Conservation (phyloP, 1,140 invertebrate genomes). For the Sinella curviseta region DNA sequence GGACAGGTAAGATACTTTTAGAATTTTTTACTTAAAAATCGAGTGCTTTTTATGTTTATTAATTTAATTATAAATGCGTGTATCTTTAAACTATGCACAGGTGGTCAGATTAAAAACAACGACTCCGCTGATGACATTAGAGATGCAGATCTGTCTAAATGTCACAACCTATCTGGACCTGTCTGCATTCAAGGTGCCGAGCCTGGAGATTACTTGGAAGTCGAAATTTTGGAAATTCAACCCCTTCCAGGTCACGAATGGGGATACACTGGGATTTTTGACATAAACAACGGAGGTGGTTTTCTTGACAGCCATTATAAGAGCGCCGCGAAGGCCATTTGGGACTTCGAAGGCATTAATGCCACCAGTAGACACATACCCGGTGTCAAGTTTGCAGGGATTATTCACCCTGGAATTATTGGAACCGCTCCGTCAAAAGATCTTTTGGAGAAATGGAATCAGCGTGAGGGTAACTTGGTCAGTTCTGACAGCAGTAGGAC, state of each 20-base stretch:
- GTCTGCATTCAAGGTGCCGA: slow-evolving; percentile 38
- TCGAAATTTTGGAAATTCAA: slow-evolving; percentile 36
- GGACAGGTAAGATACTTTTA: slow-evolving; percentile 27
- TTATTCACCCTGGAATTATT: slow-evolving; percentile 43
- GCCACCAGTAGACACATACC: slow-evolving; percentile 43
- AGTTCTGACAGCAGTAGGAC: background rate
- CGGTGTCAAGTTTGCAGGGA: slow-evolving; percentile 36
- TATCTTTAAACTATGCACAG: slow-evolving; percentile 9
- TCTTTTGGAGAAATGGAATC: slow-evolving; percentile 38
- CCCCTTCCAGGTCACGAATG: background rate
- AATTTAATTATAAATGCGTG: background rate
- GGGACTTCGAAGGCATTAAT: slow-evolving; percentile 46
- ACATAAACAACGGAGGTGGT: slow-evolving; percentile 35
- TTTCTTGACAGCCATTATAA: slow-evolving; percentile 21
- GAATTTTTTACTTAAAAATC: background rate
- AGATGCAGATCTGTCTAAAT: background rate
- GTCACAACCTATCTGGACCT: slow-evolving; percentile 35
- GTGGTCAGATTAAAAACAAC: slow-evolving; percentile 41
- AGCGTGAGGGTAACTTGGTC: slow-evolving; percentile 35
- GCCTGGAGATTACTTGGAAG: slow-evolving; percentile 43
- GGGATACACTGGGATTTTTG: slow-evolving; percentile 40
- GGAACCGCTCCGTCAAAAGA: slow-evolving; percentile 35
- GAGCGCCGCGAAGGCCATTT: slow-evolving; percentile 36
- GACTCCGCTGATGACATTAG: slow-evolving; percentile 37
- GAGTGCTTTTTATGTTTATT: background rate